Conservation (phyloP, 2,888 invertebrate genomes). For the Pyrgus malvae region DNA sequence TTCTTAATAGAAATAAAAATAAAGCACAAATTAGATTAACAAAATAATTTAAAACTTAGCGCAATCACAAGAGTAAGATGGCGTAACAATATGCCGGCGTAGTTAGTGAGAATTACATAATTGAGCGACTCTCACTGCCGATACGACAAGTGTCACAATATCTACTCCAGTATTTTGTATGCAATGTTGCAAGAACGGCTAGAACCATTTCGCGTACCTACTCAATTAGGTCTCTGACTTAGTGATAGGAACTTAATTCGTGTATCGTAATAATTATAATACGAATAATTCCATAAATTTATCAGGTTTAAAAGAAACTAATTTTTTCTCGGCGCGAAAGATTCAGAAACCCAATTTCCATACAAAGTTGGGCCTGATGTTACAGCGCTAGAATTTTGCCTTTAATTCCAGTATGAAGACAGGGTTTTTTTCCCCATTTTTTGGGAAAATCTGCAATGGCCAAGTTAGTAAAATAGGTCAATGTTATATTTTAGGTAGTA, state of each 20-base stretch:
- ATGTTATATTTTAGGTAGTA: too few relatives aligned
- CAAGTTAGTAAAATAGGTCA: too few relatives aligned
- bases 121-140: conserved; percentile 18
- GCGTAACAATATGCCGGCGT: conserved; percentile 16
- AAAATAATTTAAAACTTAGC: conserved; percentile 2
- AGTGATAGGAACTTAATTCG: too few relatives aligned
- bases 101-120: conserved; percentile 19
- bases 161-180: background rate
- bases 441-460: too few relatives aligned
- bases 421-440: too few relatives aligned
- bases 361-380: too few relatives aligned
- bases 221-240: background rate
- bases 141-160: conserved; percentile 23
- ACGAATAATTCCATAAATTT: too few relatives aligned
- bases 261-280: background rate
- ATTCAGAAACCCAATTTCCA: too few relatives aligned
- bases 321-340: too few relatives aligned
- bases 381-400: too few relatives aligned
- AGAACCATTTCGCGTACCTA: background rate
- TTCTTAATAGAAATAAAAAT: background rate
- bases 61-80: conserved; percentile 8
- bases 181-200: background rate
- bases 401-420: too few relatives aligned
- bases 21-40: background rate
- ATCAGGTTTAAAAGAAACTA: too few relatives aligned